Percentiles rank a stretch among this genome's conserved stretches.
These are phyloP conservation scores for Catonia carolina DNA, from an alignment of 2,888 invertebrate genomes.

Conservation along the genomic window DNA sequence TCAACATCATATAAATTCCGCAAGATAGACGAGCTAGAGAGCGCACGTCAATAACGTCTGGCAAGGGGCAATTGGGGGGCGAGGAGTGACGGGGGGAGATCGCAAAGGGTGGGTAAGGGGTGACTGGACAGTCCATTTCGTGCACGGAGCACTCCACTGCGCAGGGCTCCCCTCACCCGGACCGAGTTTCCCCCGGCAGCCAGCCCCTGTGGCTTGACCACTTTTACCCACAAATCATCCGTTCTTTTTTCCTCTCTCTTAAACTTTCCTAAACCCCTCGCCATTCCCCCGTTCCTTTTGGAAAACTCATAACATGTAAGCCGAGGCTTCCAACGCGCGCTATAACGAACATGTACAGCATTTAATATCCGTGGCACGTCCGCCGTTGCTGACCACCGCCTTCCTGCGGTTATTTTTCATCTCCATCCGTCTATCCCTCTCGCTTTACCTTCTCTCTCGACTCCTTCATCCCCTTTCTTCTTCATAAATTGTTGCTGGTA, in stretches of 20 bases:
- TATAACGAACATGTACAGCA: slow-evolving; percentile 20
- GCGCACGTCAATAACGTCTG: slow-evolving; percentile 22
- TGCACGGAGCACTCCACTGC: slow-evolving; percentile 8
- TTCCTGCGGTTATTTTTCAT: slow-evolving; percentile 12
- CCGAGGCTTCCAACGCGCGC: slow-evolving; percentile 14
- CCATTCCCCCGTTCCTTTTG: slow-evolving; percentile 20
- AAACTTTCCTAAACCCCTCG: slow-evolving; percentile 20
- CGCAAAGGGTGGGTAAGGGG: background rate
- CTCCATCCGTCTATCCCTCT: background rate
- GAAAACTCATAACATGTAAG: slow-evolving; percentile 45
- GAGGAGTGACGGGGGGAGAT: no score
- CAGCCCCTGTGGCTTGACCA: slow-evolving; percentile 26
- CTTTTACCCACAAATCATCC: slow-evolving; percentile 33
- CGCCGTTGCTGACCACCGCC: slow-evolving; percentile 22
- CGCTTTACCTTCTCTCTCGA: background rate
- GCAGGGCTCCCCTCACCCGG: slow-evolving; percentile 21
- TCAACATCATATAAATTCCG: slow-evolving; percentile 29
- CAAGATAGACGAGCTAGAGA: slow-evolving; percentile 23
- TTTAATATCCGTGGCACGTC: slow-evolving; percentile 24
- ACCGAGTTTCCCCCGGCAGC: slow-evolving; percentile 7
- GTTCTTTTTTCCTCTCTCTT: slow-evolving; percentile 27
- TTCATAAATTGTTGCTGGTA: slow-evolving; percentile 25
- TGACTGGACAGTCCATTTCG: slow-evolving; percentile 17
- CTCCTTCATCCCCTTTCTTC: slow-evolving; percentile 9
- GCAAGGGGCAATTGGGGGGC: background rate